These are phyloP conservation scores for Plebejus melissa DNA, from an alignment of 2,888 invertebrate species.

Conservation along the genomic window DNA sequence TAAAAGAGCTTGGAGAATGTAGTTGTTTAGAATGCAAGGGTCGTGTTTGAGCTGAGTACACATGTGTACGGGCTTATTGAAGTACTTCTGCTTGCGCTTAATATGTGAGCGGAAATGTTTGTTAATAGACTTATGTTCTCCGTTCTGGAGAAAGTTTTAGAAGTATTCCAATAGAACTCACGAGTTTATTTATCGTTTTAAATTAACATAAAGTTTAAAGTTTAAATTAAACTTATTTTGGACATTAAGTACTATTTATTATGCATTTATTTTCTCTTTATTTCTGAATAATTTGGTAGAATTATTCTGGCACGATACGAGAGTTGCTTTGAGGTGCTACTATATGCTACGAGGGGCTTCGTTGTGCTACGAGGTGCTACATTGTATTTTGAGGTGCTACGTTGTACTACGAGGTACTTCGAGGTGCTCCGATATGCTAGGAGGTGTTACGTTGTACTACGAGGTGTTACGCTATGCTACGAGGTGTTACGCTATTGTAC, in stretches of 20 bases:
- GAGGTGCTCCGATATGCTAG: too few species aligned
- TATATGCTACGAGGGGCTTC: too few species aligned
- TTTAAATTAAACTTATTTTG: neutral
- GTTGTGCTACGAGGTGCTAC: too few species aligned
- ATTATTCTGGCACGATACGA: neutral
- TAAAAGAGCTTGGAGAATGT: neutral
- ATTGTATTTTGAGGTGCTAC: too few species aligned
- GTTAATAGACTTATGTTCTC: constrained; percentile 18
- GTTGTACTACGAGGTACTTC: too few species aligned
- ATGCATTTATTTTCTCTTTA: neutral
- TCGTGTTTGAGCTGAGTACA: constrained; percentile 25
- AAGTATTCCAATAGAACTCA: constrained; percentile 1
- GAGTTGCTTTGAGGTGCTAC: neutral
- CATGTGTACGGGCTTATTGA: constrained; percentile 26
- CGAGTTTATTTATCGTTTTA: neutral
- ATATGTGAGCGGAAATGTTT: constrained; percentile 24
- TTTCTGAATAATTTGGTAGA: neutral
- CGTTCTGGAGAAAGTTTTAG: constrained; percentile 3
- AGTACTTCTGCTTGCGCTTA: constrained; percentile 25
- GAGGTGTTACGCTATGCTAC: too few species aligned
- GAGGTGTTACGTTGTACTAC: too few species aligned
- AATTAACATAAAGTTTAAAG: neutral
- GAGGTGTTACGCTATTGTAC: too few species aligned
- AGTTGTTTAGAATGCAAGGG: constrained; percentile 26
- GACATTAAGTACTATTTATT: neutral